Evolutionary conservation across 2,797 vertebrate genomes (phyloP).

Genomic region (Eulemur rubriventer): DNA sequence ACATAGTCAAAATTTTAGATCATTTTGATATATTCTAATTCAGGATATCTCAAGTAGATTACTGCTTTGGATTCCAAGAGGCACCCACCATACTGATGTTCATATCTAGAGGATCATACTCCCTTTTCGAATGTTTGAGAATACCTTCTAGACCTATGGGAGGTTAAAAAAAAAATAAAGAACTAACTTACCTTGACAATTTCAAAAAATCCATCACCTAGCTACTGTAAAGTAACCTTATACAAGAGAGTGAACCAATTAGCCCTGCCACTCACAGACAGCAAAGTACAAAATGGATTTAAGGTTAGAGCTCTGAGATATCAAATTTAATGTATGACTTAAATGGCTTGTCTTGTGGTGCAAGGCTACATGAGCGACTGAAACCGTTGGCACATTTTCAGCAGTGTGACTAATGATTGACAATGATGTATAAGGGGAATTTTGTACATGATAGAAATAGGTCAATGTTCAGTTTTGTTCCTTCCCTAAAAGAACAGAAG

Average conservation of each 20-base stretch:
- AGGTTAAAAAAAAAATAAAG: neutral
- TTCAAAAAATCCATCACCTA: constrained; percentile 36
- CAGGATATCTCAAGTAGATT: neutral
- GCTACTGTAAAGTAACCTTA: constrained; percentile 30
- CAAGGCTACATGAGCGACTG: neutral
- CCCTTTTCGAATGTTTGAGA: constrained; percentile 2
- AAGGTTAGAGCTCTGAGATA: constrained; percentile 25
- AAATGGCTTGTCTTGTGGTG: neutral
- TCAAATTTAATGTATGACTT: constrained; percentile 20
- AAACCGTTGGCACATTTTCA: neutral
- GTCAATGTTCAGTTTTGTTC: neutral
- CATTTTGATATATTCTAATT: neutral
- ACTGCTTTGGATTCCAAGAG: neutral
- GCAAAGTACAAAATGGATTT: constrained; percentile 60
- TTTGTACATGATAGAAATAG: neutral
- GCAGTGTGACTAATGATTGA: neutral
- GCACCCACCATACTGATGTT: neutral
- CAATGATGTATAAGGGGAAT: neutral
- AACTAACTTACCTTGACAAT: constrained; percentile 24
- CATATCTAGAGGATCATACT: neutral
- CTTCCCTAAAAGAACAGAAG: neutral
- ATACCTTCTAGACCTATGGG: neutral
- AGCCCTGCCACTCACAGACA: constrained; percentile 55
- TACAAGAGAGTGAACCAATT: constrained; percentile 55
- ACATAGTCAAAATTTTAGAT: neutral